These are phyloP conservation scores for Amniataba percoides DNA, from an alignment of 2,797 vertebrate genomes.

Conservation along the genomic window DNA sequence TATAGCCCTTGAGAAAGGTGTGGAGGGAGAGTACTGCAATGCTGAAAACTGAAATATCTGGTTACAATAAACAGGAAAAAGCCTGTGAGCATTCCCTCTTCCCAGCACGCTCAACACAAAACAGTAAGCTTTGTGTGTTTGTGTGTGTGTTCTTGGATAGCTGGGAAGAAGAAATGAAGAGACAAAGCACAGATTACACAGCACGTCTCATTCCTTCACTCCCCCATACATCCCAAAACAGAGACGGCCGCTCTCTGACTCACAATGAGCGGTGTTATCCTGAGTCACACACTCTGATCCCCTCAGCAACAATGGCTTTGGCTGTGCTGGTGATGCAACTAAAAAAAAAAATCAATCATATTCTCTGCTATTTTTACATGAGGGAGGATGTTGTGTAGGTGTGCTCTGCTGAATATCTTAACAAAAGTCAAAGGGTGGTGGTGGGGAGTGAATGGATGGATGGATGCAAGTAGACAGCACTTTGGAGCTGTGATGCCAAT, in stretches of 20 bases:
- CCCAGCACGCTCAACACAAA: background rate
- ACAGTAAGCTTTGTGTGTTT: conserved; percentile 5
- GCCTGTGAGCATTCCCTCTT: background rate
- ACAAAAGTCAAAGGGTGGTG: conserved; percentile 11
- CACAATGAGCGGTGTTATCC: conserved; percentile 55
- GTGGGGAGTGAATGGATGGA: background rate
- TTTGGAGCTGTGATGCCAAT: conserved; percentile 11
- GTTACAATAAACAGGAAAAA: background rate
- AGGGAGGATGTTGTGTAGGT: conserved; percentile 47
- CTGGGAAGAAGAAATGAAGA: conserved; percentile 27
- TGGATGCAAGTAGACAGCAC: conserved; percentile 1
- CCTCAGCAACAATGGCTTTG: conserved; percentile 56
- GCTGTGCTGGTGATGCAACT: conserved; percentile 61
- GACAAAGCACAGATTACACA: conserved; percentile 33
- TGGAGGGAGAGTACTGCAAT: background rate
- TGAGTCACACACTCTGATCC: conserved; percentile 66
- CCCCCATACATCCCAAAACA: conserved; percentile 67
- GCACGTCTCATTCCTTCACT: conserved; percentile 58
- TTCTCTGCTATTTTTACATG: conserved; percentile 71
- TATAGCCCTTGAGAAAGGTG: background rate
- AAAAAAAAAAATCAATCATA: conserved; percentile 66
- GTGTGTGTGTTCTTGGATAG: conserved; percentile 6
- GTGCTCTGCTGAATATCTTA: conserved; percentile 45
- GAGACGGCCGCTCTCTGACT: conserved; percentile 52
- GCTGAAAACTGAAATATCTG: background rate